A percentile compares a stretch with the other conserved stretches of the same genome.
These are phyloP conservation scores for Lasius platythorax DNA, from an alignment of 2,888 invertebrate species.

Conservation along the genomic window DNA sequence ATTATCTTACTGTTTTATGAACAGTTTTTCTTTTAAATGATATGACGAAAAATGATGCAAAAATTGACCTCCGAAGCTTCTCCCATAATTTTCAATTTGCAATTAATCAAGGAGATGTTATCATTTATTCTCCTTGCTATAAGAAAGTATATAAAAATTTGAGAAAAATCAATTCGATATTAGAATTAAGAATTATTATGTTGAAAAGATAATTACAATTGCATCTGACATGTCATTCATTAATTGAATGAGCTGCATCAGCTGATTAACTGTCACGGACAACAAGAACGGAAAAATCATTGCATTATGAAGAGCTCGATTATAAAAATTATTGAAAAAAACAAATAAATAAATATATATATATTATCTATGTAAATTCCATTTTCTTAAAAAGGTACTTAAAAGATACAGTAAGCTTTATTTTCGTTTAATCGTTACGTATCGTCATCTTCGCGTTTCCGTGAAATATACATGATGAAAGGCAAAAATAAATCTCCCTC, in stretches of 20 bases:
- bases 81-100: not conserved
- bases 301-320: not conserved
- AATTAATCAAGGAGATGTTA: not conserved
- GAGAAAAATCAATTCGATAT: not conserved
- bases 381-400: not conserved
- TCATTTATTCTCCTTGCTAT: not conserved
- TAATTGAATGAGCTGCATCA: constrained; percentile 21
- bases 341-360: too few species aligned
- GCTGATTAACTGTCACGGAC: not conserved
- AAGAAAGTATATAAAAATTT: not conserved
- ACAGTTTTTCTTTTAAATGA: not conserved
- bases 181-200: not conserved
- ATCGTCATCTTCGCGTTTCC: not conserved
- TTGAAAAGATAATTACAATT: constrained; percentile 1
- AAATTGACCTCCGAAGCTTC: not conserved
- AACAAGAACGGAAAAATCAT: not conserved
- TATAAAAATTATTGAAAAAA: not conserved
- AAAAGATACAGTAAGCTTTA: not conserved
- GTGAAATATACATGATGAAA: constrained; percentile 2
- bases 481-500: constrained; percentile 8
- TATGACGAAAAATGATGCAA: not conserved
- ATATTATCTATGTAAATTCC: not conserved
- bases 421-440: not conserved
- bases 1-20: not conserved
- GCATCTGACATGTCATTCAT: not conserved